Evolutionary conservation across 2,888 invertebrate species (phyloP).

Genomic region (Nezara viridula): DNA sequence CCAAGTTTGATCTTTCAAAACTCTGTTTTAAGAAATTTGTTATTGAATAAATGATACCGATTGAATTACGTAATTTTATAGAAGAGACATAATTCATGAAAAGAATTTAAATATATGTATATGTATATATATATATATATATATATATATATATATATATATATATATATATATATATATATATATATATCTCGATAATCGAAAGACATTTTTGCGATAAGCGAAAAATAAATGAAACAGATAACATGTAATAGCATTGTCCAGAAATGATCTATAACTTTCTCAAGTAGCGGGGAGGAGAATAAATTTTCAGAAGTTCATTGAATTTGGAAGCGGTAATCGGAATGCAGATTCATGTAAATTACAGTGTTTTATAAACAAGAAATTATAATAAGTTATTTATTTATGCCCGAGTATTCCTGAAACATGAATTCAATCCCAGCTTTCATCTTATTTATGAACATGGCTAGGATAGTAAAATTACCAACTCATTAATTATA

Average conservation of each 20-base stretch:
- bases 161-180: too few relatives aligned
- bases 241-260: not conserved
- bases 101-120: too few relatives aligned
- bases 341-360: constrained; percentile 47
- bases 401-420: constrained; percentile 46
- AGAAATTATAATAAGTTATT: constrained; percentile 51
- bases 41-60: too few relatives aligned
- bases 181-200: too few relatives aligned
- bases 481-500: constrained; percentile 40
- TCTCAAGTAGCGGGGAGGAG: not conserved
- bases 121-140: too few relatives aligned
- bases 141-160: too few relatives aligned
- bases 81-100: too few relatives aligned
- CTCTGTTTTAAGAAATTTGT: too few relatives aligned
- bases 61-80: too few relatives aligned
- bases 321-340: constrained; percentile 48
- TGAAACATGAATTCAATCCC: constrained; percentile 47
- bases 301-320: constrained; percentile 39
- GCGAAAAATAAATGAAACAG: not conserved
- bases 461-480: constrained; percentile 36
- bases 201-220: not conserved
- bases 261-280: constrained; percentile 30
- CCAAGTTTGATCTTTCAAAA: too few relatives aligned
- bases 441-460: constrained; percentile 40
- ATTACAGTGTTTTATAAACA: constrained; percentile 49